Conservation (phyloP, 2,797 vertebrate species). For the Balearica regulorum region DNA sequence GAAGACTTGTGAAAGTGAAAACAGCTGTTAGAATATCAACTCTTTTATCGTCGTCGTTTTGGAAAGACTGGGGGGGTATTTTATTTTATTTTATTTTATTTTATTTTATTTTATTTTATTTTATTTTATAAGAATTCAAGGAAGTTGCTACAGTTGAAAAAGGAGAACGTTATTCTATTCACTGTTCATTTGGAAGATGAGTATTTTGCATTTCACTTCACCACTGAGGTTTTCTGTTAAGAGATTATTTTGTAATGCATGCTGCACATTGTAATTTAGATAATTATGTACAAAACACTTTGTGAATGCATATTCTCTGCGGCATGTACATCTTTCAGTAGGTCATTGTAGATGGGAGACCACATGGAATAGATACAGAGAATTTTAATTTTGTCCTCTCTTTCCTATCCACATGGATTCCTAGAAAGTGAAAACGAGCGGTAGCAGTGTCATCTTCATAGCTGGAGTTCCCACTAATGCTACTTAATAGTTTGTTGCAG, state of each 20-base stretch:
- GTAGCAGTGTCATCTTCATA: not conserved
- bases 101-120: not conserved
- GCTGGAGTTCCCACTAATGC: not conserved
- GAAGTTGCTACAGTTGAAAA: not conserved
- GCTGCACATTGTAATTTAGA: not conserved
- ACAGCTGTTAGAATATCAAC: not conserved
- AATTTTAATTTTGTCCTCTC: not conserved
- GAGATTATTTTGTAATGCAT: not conserved
- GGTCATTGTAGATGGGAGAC: not conserved
- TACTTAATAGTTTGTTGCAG: not conserved
- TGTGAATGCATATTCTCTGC: not conserved
- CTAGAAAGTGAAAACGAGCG: not conserved
- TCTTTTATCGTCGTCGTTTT: not conserved
- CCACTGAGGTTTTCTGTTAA: not conserved
- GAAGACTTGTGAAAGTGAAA: not conserved
- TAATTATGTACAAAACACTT: not conserved
- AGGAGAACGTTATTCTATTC: not conserved
- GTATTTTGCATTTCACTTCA: not conserved
- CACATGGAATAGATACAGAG: not conserved
- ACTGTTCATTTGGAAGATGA: not conserved
- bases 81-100: not conserved
- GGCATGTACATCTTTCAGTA: not conserved
- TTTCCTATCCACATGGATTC: not conserved
- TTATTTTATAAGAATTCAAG: not conserved
- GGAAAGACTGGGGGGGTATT: not conserved